Conservation (phyloP, 2,888 invertebrate species). For the Pinctada fucata region DNA sequence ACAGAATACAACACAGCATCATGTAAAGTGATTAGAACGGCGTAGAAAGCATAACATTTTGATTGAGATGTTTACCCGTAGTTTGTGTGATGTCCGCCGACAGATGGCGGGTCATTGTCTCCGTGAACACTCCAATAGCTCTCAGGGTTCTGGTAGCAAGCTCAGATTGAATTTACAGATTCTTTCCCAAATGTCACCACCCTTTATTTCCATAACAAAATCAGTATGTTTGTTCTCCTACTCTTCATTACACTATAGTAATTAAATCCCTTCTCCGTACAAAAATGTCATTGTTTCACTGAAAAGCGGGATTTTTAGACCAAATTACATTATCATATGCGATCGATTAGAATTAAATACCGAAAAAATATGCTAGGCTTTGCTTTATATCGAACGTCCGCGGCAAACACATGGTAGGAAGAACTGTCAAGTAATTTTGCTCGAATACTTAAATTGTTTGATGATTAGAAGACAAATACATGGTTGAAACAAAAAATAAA, state of each 20-base stretch:
- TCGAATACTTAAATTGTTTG: too few species aligned
- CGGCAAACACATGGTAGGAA: too few species aligned
- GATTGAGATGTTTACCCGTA: too few species aligned
- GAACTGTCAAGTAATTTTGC: too few species aligned
- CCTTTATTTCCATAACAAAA: slow-evolving; percentile 29
- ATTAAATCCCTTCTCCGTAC: neutral
- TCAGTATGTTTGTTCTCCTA: slow-evolving; percentile 21
- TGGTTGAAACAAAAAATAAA: too few species aligned
- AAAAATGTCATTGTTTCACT: neutral
- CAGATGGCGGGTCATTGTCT: slow-evolving; percentile 22
- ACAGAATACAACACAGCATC: too few species aligned
- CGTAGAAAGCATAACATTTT: too few species aligned
- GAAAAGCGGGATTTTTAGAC: neutral
- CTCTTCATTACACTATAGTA: slow-evolving; percentile 4
- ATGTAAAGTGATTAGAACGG: too few species aligned
- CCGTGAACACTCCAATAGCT: slow-evolving; percentile 17
- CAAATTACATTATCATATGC: slow-evolving; percentile 9
- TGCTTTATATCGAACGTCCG: neutral
- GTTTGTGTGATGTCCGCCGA: neutral
- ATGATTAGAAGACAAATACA: too few species aligned
- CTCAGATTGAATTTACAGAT: slow-evolving; percentile 19
- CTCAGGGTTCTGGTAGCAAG: slow-evolving; percentile 15
- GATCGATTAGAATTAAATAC: neutral
- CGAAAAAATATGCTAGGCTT: neutral
- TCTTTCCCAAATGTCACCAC: slow-evolving; percentile 13